Evolutionary conservation across 2,888 invertebrate genomes (phyloP), one percentile per base, ranked within the genome.

Genomic region (Cordilura impudica): DNA sequence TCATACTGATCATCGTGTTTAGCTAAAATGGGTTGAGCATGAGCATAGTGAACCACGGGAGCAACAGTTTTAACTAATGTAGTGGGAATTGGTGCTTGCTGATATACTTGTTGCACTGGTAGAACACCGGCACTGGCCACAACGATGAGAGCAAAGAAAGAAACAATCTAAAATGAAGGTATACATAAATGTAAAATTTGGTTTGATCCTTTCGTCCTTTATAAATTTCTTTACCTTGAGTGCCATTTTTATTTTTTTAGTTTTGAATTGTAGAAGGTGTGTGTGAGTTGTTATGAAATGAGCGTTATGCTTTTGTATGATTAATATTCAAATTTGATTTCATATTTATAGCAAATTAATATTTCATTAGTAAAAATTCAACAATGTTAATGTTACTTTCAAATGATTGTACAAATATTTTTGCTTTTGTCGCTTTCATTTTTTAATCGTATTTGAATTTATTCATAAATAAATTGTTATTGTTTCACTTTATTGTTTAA

Each of bases 1-100:
- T 89, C 88, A 81, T 87, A 87, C 75, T 87, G 85, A 39, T 85
- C 84, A n/a, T 84, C 83, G 26, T 80, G 81, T 82, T 86, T 87
- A 67, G 85, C 73, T 72, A 85, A 70, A 2, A 86, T 81, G 0
- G 84, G 84, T 29, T 87, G 86, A n/a, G 84, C 84, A 49, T 71
- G 74, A 19, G 18, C 67, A 47, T 78, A 58, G n/a, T 39, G 35
- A 39, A 78, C 69, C 0, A 81, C 75, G 1, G 82, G 73, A 29
- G 26, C 65, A 29, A 77, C 8, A 12, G 60, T 31, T 70, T 70
- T 76, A 3, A 56, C 54, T 1, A 63, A 19, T 2, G 29, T 21
- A 4, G 63, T 31, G 2, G 61, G 29, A 21, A 53, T 8, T 18
- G 49, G 16, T 18, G 74, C 53, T 39, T 65, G 29, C 31, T 69